These are phyloP conservation scores for Aphelocoma coerulescens DNA, from an alignment of 2,113 vertebrate species.

Conservation along the genomic window DNA sequence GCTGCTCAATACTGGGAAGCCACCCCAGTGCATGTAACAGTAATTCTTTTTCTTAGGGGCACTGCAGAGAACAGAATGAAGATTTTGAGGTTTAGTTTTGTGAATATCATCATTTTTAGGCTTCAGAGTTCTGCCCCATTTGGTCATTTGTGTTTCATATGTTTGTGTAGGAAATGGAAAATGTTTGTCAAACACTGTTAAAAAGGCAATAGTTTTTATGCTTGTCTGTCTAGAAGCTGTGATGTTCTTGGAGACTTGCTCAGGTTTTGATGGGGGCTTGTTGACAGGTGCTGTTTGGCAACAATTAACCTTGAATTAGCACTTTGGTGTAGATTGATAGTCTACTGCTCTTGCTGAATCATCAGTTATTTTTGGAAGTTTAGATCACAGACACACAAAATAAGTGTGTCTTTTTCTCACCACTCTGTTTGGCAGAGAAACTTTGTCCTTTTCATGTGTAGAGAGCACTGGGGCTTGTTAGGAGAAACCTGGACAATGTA, in stretches of 20 bases:
- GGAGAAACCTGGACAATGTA: neutral
- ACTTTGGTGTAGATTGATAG: neutral
- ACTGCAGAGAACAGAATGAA: neutral
- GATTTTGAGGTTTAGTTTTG: neutral
- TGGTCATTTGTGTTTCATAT: neutral
- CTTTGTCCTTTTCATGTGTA: neutral
- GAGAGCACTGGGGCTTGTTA: neutral
- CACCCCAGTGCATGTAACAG: neutral
- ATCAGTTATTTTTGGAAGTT: neutral
- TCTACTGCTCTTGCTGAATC: neutral
- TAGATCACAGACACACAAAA: neutral
- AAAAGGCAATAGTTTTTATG: neutral
- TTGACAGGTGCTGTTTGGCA: neutral
- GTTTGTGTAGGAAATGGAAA: neutral
- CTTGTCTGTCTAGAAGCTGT: neutral
- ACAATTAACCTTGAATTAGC: neutral
- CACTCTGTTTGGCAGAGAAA: neutral
- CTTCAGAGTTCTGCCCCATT: neutral
- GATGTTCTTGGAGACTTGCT: neutral
- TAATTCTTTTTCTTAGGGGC: neutral
- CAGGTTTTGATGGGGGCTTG: neutral
- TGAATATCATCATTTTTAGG: neutral
- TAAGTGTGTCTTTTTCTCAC: neutral
- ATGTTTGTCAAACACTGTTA: neutral
- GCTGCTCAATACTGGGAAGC: neutral